Percentiles rank a stretch among this genome's conserved stretches.
Conservation (phyloP, 2,113 vertebrate genomes). For the Kryptolebias marmoratus region DNA sequence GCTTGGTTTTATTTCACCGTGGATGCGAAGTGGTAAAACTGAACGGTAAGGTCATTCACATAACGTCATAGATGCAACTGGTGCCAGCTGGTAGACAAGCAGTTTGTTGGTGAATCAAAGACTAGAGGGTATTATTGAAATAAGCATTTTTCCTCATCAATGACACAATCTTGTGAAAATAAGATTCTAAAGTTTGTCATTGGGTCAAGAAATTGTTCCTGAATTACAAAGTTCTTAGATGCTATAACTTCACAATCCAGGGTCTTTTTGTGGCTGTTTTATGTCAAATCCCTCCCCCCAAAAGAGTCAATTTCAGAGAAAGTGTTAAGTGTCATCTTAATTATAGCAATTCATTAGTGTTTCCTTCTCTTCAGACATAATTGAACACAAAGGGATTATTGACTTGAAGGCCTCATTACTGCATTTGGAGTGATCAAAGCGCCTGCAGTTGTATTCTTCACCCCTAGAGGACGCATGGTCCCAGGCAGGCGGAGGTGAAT, state of each 20-base stretch:
- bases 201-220: too few species aligned
- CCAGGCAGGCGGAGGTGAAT: conserved; percentile 48
- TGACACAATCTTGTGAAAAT: too few species aligned
- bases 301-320: conserved; percentile 11
- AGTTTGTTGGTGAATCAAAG: conserved; percentile 3
- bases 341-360: conserved; percentile 55
- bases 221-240: too few species aligned
- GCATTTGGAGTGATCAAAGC: conserved; percentile 60
- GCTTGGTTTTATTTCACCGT: conserved; percentile 10
- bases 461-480: conserved; percentile 73
- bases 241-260: background rate
- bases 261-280: background rate
- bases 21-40: conserved; percentile 23
- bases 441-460: conserved; percentile 53
- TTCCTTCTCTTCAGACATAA: conserved; percentile 45
- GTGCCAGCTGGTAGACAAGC: conserved; percentile 23
- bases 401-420: conserved; percentile 68
- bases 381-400: conserved; percentile 66
- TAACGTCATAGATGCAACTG: conserved; percentile 28
- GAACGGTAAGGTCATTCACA: conserved; percentile 23
- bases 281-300: conserved; percentile 1
- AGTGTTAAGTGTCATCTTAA: conserved; percentile 42
- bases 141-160: background rate
- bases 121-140: background rate
- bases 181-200: too few species aligned